phyloP scores from a whole-genome alignment of 2,888 invertebrate species.

The Drosophila meridiana region DNA sequence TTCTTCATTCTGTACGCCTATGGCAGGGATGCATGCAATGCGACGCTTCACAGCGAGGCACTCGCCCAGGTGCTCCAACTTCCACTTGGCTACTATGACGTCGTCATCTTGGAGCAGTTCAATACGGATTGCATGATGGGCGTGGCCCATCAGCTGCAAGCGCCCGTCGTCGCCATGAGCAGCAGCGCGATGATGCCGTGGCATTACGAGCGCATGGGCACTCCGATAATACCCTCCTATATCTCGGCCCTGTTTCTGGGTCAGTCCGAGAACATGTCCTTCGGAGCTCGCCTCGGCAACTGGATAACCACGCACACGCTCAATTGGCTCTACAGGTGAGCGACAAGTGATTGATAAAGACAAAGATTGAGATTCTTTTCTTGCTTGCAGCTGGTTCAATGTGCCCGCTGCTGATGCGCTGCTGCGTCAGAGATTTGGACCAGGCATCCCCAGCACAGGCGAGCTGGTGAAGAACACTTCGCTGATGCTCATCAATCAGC shows the following conservation, averaged over 20 bases:
- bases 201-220: conserved; percentile 87
- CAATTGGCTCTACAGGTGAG: conserved; percentile 78
- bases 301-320: conserved; percentile 75
- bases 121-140: conserved; percentile 90
- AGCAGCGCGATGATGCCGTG: conserved; percentile 88
- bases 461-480: conserved; percentile 84
- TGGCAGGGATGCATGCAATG: conserved; percentile 81
- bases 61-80: conserved; percentile 82
- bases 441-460: conserved; percentile 85
- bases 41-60: conserved; percentile 78
- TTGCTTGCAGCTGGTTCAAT: conserved; percentile 26
- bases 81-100: conserved; percentile 87
- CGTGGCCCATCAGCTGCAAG: conserved; percentile 87
- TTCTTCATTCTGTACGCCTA: conserved; percentile 80
- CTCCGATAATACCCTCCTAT: conserved; percentile 87
- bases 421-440: conserved; percentile 73
- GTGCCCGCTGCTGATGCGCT: conserved; percentile 57
- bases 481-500: conserved; percentile 86
- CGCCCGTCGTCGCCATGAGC: conserved; percentile 86
- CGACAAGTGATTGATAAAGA: neutral
- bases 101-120: conserved; percentile 89
- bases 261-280: conserved; percentile 85
- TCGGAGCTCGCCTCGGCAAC: conserved; percentile 85
- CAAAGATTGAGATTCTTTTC: neutral
- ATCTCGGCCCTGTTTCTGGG: conserved; percentile 86